These are phyloP conservation scores for Stomatorhinus ivindoensis DNA, from an alignment of 2,113 vertebrate species.

Conservation along the genomic window DNA sequence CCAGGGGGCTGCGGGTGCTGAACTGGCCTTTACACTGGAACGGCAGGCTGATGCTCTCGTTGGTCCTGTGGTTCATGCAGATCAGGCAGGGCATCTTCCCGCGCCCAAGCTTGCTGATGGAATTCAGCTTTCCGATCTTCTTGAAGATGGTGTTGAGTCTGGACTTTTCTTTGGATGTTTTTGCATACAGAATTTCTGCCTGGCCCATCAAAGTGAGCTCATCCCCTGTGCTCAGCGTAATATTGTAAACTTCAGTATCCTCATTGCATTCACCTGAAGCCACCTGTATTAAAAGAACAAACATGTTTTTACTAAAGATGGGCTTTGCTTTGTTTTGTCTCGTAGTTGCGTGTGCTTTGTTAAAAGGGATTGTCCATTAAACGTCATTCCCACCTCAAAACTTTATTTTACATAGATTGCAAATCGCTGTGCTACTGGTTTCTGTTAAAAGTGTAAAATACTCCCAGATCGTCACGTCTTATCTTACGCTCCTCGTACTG, in stretches of 20 bases:
- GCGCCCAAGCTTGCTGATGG: slow-evolving; percentile 83
- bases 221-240: slow-evolving; percentile 87
- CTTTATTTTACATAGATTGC: no score
- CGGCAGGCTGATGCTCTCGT: slow-evolving; percentile 94
- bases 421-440: no score
- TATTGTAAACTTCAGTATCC: slow-evolving; percentile 96
- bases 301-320: neutral
- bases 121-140: slow-evolving; percentile 93
- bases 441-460: no score
- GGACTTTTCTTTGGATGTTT: slow-evolving; percentile 88
- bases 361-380: no score
- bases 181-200: slow-evolving; percentile 97
- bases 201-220: slow-evolving; percentile 97
- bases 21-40: slow-evolving; percentile 96
- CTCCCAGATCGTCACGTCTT: no score
- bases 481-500: no score
- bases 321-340: no score
- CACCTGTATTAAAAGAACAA: slow-evolving; percentile 61
- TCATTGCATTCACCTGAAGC: slow-evolving; percentile 96
- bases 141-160: slow-evolving; percentile 95
- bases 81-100: slow-evolving; percentile 98
- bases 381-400: no score
- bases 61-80: slow-evolving; percentile 99
- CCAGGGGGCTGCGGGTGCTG: slow-evolving; percentile 89
- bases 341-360: no score